Conservation (phyloP, 2,113 vertebrate species). For the Bostrychus sinensis region DNA sequence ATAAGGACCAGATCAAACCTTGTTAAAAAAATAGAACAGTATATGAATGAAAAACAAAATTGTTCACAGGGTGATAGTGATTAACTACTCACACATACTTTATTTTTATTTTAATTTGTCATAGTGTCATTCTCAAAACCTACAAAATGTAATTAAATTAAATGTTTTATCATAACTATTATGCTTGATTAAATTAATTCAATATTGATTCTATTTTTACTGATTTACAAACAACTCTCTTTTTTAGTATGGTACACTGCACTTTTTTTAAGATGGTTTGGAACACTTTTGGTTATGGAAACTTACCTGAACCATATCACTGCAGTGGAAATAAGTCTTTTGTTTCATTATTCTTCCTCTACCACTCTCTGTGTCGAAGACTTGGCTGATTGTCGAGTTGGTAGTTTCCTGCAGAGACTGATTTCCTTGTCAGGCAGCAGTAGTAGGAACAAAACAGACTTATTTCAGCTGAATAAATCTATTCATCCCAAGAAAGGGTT, state of each 20-base stretch:
- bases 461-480: constrained; percentile 11
- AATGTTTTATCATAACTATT: too few species aligned
- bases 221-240: too few species aligned
- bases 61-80: too few species aligned
- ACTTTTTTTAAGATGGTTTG: neutral
- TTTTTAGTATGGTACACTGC: neutral
- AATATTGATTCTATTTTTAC: too few species aligned
- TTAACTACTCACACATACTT: too few species aligned
- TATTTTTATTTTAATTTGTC: too few species aligned
- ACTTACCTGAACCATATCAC: neutral
- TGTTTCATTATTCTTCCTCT: neutral
- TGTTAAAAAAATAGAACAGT: too few species aligned
- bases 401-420: constrained; percentile 11
- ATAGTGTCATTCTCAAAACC: too few species aligned
- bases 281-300: neutral
- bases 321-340: neutral
- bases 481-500: neutral
- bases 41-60: too few species aligned
- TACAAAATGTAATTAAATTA: too few species aligned
- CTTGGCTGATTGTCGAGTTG: constrained; percentile 7
- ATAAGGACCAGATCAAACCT: too few species aligned
- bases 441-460: constrained; percentile 4
- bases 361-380: neutral
- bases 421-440: constrained; percentile 8
- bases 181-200: too few species aligned